Base-by-base conservation (phyloP, 2,797 vertebrate genomes). In the Etheostoma perlongum region DNA sequence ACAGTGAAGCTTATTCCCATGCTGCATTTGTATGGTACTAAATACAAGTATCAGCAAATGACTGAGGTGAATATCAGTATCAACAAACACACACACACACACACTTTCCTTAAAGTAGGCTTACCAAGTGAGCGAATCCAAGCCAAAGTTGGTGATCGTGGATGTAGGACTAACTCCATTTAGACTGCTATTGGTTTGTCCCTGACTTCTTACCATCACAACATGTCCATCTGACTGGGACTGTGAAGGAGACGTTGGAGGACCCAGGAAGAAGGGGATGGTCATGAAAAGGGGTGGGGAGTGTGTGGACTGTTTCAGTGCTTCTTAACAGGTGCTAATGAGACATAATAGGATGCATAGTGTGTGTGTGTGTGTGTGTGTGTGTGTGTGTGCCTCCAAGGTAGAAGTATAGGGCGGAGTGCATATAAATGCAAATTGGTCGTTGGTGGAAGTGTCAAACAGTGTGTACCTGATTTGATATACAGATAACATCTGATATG, bases 121-220 rank as follows among this genome's bases (percentile, higher is more conserved):
- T 93, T 91, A 94, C 93, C 93, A 62, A 93, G 91, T 0, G 90
- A 92, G 65, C 86, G 92, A 62, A 94, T 78, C 93, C 93, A 93
- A 54, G 79, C 91, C 76, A 92, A 71, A 66, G 89, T 91, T 33
- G 93, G 92, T 1, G 92, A 92, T n/a, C 78, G 83, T 13, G 91
- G 91, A 73, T 90, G 88, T 0, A 93, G 60, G 3, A 84, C 67
- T 69, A 94, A 8, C 76, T 94, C 93, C 93, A 94, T 94, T 81
- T 58, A 40, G 23, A 23, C 49, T 14, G n/a, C 53, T 36, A n/a
- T 67, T 19, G 47, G 53, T 62, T 77, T 51, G 66, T 59, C n/a
- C 62, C 36, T 78, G 79, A 72, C 10, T 40, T 40, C 36, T 40
- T 40, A 40, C 55, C 74, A 63, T 61, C 79, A 76, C 79, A 46